Evolutionary conservation across 2,888 invertebrate genomes (phyloP).

Genomic region (Synergus japonicus): DNA sequence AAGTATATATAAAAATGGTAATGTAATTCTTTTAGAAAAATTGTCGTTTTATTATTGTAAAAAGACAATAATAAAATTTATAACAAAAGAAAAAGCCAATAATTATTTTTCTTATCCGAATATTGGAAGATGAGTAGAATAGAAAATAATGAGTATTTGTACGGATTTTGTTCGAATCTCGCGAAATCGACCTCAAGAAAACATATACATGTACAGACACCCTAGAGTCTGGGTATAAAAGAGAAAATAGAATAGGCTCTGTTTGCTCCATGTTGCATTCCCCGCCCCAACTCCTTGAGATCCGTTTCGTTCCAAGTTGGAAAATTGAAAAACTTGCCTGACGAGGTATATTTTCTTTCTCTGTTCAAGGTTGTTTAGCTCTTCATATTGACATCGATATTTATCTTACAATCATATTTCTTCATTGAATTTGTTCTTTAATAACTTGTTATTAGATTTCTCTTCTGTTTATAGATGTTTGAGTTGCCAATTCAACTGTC

Average conservation of each 20-base stretch:
- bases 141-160: constrained; percentile 33
- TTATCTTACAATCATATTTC: background rate
- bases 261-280: constrained; percentile 6
- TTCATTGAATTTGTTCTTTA: background rate
- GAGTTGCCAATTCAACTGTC: background rate
- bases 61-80: background rate
- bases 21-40: background rate
- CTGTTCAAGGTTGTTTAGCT: constrained; percentile 17
- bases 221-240: constrained; percentile 27
- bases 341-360: constrained; percentile 17
- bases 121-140: background rate
- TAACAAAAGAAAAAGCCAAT: background rate
- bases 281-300: constrained; percentile 30
- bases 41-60: background rate
- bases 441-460: background rate
- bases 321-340: constrained; percentile 41
- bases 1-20: background rate
- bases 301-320: constrained; percentile 35
- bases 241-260: constrained; percentile 34
- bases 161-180: constrained; percentile 19
- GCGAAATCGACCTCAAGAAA: constrained; percentile 24
- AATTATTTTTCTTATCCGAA: background rate
- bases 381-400: background rate
- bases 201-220: constrained; percentile 13
- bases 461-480: constrained; percentile 17